A percentile compares a stretch with the other conserved stretches of the same genome.
Evolutionary conservation across 2,797 vertebrate species (phyloP).

Genomic region (Bufotes viridis): DNA sequence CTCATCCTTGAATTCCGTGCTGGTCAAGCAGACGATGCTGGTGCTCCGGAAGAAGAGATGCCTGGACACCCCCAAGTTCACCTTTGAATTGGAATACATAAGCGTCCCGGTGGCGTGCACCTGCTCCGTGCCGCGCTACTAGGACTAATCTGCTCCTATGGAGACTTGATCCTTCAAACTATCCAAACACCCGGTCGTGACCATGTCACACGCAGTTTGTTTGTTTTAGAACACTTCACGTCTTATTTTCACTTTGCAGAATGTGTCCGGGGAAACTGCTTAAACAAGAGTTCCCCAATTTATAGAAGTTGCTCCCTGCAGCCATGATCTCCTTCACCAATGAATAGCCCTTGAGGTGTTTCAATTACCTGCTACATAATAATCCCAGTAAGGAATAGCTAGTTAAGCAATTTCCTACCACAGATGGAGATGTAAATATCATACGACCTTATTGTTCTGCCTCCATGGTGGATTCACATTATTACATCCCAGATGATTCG

Average conservation of each 20-base stretch:
- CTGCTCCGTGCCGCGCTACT: constrained; percentile 71
- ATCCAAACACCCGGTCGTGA: constrained; percentile 59
- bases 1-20: constrained; percentile 74
- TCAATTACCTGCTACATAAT: neutral
- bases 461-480: neutral
- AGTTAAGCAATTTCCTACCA: neutral
- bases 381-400: neutral
- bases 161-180: constrained; percentile 42
- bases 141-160: constrained; percentile 56
- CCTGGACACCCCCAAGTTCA: neutral
- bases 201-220: constrained; percentile 66
- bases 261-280: neutral
- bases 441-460: neutral
- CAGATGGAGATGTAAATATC: neutral
- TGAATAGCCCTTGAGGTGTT: neutral
- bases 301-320: neutral
- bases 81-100: constrained; percentile 69
- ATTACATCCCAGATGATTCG: neutral
- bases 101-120: constrained; percentile 82
- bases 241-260: neutral
- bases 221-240: constrained; percentile 79
- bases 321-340: neutral
- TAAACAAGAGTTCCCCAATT: neutral
- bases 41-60: constrained; percentile 80
- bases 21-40: constrained; percentile 71